phyloP scores from a whole-genome alignment of 1,140 invertebrate genomes.

The Epicauta chinensis region DNA sequence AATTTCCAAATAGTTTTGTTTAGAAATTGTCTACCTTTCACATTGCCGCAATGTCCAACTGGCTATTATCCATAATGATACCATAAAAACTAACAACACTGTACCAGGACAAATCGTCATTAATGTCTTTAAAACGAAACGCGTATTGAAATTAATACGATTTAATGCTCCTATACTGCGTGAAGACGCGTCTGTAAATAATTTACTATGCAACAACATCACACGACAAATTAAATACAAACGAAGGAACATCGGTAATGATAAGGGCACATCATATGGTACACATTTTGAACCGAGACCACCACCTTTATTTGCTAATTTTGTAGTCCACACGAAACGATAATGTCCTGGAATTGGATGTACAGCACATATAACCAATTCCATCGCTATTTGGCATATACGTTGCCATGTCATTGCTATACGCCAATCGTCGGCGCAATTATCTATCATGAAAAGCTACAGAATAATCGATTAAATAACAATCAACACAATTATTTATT shows the following conservation, averaged over 20 bases:
- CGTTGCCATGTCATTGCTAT: constrained; percentile 98
- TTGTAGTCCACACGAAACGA: constrained; percentile 93
- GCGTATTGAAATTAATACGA: constrained; percentile 99
- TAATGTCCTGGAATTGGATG: constrained; percentile 97
- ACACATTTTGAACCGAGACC: constrained; percentile 77
- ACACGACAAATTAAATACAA: constrained; percentile 98
- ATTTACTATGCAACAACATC: constrained; percentile 97
- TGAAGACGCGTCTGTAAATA: constrained; percentile 97
- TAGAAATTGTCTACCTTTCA: constrained; percentile 83
- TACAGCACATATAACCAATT: constrained; percentile 91
- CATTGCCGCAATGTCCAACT: constrained; percentile 98
- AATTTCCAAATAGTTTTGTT: background rate
- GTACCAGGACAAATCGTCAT: constrained; percentile 99
- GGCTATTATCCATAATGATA: constrained; percentile 98
- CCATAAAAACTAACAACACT: constrained; percentile 96
- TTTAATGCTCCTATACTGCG: constrained; percentile 94
- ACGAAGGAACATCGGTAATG: constrained; percentile 98
- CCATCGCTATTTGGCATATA: constrained; percentile 86
- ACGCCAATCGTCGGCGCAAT: constrained; percentile 99
- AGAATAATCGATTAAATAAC: constrained; percentile 32
- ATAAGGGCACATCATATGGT: constrained; percentile 92
- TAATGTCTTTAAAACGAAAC: constrained; percentile 97
- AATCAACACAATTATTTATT: background rate
- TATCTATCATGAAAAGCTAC: constrained; percentile 99
- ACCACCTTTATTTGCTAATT: constrained; percentile 86